phyloP scores from a whole-genome alignment of 2,113 vertebrate species.

The Tyrannus savana region DNA sequence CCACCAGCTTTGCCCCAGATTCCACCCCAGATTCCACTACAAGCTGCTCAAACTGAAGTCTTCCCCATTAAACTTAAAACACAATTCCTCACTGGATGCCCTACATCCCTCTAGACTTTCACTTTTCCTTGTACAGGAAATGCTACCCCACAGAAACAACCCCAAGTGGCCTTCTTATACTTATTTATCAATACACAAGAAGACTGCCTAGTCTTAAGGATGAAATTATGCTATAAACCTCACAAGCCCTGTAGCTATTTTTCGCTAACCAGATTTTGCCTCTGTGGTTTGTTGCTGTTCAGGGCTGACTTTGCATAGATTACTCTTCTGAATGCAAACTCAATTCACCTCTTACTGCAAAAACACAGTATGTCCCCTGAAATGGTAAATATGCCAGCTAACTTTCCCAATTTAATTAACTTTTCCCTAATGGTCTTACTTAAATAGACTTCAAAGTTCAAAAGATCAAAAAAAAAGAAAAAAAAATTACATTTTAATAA shows the following conservation, averaged over 20 bases:
- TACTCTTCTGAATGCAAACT: not conserved
- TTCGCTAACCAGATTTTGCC: not conserved
- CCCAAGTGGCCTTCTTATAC: not conserved
- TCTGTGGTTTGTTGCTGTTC: not conserved
- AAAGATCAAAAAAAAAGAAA: not conserved
- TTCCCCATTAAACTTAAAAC: not conserved
- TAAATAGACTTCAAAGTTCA: slow-evolving; percentile 57
- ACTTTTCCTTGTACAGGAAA: not conserved
- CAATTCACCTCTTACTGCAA: not conserved
- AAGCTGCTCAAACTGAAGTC: not conserved
- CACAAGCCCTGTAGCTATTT: not conserved
- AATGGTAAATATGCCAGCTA: slow-evolving; percentile 21
- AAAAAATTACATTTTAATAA: slow-evolving; percentile 50
- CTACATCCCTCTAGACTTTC: not conserved
- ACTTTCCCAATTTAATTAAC: slow-evolving; percentile 29
- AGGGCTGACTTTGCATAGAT: not conserved
- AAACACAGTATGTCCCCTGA: not conserved
- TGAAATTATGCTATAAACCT: not conserved
- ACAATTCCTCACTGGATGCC: not conserved
- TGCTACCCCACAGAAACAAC: not conserved
- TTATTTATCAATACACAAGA: not conserved
- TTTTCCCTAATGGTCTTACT: slow-evolving; percentile 24
- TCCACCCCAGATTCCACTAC: not conserved
- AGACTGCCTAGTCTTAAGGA: not conserved
- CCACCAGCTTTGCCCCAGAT: not conserved